A percentile compares a stretch with the other conserved stretches of the same genome.
Conservation (phyloP, 2,113 vertebrate genomes). For the Dicerorhinus sumatrensis region DNA sequence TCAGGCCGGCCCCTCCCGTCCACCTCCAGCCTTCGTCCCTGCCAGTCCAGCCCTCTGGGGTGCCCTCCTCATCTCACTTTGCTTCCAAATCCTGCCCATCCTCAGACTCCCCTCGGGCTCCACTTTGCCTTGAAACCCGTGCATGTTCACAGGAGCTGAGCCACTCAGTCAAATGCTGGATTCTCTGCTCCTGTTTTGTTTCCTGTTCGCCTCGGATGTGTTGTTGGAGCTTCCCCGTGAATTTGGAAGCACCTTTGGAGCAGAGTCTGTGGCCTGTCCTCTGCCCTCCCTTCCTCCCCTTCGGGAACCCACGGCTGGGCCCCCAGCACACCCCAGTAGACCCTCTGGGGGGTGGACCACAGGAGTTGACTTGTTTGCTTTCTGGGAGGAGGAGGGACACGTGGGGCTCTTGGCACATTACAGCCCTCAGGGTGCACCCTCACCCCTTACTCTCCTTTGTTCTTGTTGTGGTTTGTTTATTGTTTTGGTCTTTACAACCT, state of each 20-base stretch:
- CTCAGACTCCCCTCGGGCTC: not conserved
- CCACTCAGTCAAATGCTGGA: not conserved
- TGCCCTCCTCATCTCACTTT: not conserved
- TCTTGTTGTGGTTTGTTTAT: not conserved
- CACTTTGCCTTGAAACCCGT: not conserved
- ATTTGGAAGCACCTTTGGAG: not conserved
- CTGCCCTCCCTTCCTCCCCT: no score
- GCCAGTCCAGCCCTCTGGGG: not conserved
- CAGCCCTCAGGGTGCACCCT: not conserved
- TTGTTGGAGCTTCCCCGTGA: not conserved
- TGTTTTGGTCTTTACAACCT: not conserved
- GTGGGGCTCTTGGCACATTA: no score
- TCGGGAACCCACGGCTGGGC: not conserved
- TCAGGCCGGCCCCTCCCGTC: not conserved
- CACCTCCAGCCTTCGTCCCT: not conserved
- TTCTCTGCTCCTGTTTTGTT: not conserved
- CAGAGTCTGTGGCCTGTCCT: not conserved
- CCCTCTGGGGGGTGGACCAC: not conserved
- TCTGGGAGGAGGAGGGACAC: no score
- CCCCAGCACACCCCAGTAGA: not conserved
- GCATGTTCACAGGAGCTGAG: not conserved
- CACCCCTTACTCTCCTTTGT: not conserved
- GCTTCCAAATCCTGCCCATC: not conserved
- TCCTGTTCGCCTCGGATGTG: rapidly evolving
- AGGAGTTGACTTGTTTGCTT: not conserved